Base-by-base conservation (phyloP, 2,797 vertebrate genomes). In the Caiman crocodilus region DNA sequence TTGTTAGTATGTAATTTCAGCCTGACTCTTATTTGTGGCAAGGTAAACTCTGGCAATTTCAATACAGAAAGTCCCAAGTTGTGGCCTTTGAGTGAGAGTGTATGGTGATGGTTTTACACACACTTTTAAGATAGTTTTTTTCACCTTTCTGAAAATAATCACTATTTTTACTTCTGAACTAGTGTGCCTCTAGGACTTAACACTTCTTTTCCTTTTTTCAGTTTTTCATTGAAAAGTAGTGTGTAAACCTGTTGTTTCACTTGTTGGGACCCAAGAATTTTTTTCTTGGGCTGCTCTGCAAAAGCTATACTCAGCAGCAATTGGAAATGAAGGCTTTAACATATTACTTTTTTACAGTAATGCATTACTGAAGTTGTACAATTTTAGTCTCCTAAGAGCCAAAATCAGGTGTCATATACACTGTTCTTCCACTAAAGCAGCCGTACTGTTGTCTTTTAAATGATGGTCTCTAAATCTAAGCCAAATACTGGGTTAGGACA, bases 371-470 rank as follows among this genome's bases (percentile, higher is more conserved):
- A 84, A 77, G 85, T 64, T 75, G 73, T 90, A 82, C 88, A 87
- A 60, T 84, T 64, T 94, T 92, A 90, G 91, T 76, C n/a, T 63
- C 10, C 1, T 6, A 59, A 79, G 85, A 90, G 78, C 82, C 91
- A 80, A 58, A 74, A 17, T 57, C 77, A 32, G 67, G 11, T 15
- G 73, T 85, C 67, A 60, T 2, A 8, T 69, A 56, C 35, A 3
- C 67, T n/a, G 1, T 63, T 56, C 75, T 77, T 64, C 85, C 80
- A 50, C 2, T 9, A 55, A 3, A 76, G 26, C 26, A 82, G 88
- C 88, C 71, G 9, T 71, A 81, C 75, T 76, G 2, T 80, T 55
- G 17, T n/a, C 23, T 3, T 4, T 30, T 80, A 79, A 65, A 26
- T 60, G 75, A 7, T 88, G 30, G 42, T 50, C 76, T 85, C 50